Evolutionary conservation across 2,113 vertebrate genomes (phyloP).

Genomic region (Microtus ochrogaster): DNA sequence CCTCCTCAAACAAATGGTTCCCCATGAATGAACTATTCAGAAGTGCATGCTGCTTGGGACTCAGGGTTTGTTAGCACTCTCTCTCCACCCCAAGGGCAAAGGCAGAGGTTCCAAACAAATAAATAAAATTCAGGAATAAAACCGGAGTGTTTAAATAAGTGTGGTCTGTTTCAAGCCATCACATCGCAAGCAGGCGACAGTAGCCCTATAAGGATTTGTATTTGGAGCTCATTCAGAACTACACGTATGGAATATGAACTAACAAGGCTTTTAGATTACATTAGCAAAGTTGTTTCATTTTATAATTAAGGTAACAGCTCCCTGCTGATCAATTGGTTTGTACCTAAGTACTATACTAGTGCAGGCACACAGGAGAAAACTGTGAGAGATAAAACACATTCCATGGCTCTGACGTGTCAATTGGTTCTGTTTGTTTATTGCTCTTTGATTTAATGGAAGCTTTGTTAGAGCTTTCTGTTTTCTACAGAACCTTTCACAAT

Average conservation of each 20-base stretch:
- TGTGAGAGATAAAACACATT: slow-evolving; percentile 47
- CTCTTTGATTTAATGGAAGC: slow-evolving; percentile 85
- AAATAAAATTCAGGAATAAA: slow-evolving; percentile 61
- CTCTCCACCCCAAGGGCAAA: slow-evolving; percentile 73
- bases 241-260: slow-evolving; percentile 77
- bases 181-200: background rate
- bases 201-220: slow-evolving; percentile 71
- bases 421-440: slow-evolving; percentile 86
- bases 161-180: slow-evolving; percentile 41
- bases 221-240: slow-evolving; percentile 79
- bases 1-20: slow-evolving; percentile 79
- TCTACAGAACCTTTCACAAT: slow-evolving; percentile 23
- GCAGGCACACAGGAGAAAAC: slow-evolving; percentile 69
- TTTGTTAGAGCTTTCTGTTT: slow-evolving; percentile 81
- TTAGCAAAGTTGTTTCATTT: slow-evolving; percentile 86
- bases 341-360: slow-evolving; percentile 74
- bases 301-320: slow-evolving; percentile 86
- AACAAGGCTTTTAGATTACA: slow-evolving; percentile 76
- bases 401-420: background rate
- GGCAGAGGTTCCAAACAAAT: slow-evolving; percentile 58
- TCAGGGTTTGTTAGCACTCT: slow-evolving; percentile 73
- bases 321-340: slow-evolving; percentile 81
- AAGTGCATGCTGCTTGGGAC: slow-evolving; percentile 74
- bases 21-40: slow-evolving; percentile 82
- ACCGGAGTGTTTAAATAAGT: slow-evolving; percentile 6